Base-by-base conservation (phyloP, 2,888 invertebrate genomes). In the Mycalesis mineus region DNA sequence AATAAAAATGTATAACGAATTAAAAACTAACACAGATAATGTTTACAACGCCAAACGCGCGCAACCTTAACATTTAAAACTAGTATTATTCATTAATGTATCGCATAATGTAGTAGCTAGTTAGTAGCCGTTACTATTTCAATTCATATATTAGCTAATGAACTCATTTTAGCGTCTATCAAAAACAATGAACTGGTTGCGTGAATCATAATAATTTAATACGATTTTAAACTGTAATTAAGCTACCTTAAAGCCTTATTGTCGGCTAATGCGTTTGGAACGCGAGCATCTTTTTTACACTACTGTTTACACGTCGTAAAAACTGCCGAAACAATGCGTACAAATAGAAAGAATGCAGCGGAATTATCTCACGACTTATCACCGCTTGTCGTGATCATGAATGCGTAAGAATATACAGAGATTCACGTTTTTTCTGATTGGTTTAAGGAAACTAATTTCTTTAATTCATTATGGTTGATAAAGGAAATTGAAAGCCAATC, bases 311-410 rank as follows among this genome's bases (percentile, higher is more conserved):
- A 51, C 42, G 5, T 42, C 33, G 22, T 52, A 52, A 52, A 51
- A 52, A 33, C 28, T 28, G 6, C 33, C 28, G 17, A 52, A 52
- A 52, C 52, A 52, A 52, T 52, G 52, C 22, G 52, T 33, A 42
- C 42, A 42, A 42, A 40, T 6, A 51, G 7, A 51, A 41, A 41
- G 41, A 41, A 51, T 31, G 31, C 51, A 17, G 51, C 28, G n/a
- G n/a, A 52, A 42, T 52, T 42, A 52, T 52, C 52, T 52, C 52
- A 52, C 52, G 52, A 33, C 33, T 42, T 22, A 42, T 42, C 42
- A 52, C 28, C n/a, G 13, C 14, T 15, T 47, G 11, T n/a, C 22
- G 6, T 33, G 22, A 49, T 11, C 36, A 17, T 8, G 36, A 28
- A 8, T 13, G 36, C 49, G 22, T 4, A 22, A 22, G 22, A 22